Conservation (phyloP, 1,140 invertebrate genomes). For the Hyphantria cunea region DNA sequence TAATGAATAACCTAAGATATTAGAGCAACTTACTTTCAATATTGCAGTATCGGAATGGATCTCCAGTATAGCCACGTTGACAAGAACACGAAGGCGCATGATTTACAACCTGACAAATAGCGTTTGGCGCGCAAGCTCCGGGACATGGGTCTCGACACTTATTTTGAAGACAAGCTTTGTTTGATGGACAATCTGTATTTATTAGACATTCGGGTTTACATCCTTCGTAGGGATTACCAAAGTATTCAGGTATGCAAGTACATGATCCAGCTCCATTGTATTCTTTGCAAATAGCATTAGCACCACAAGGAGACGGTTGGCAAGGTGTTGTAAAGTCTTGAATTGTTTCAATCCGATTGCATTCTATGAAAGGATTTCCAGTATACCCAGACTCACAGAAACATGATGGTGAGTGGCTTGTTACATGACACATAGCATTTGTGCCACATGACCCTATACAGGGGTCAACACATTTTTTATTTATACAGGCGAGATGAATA, state of each 20-base stretch:
- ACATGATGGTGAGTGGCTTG: slow-evolving; percentile 85
- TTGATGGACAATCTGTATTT: slow-evolving; percentile 86
- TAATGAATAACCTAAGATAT: slow-evolving; percentile 1
- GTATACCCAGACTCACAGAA: slow-evolving; percentile 83
- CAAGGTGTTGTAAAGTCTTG: slow-evolving; percentile 83
- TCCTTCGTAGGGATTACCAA: slow-evolving; percentile 88
- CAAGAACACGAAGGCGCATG: slow-evolving; percentile 90
- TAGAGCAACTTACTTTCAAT: slow-evolving; percentile 81
- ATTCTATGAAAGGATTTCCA: slow-evolving; percentile 84
- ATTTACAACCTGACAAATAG: slow-evolving; percentile 88
- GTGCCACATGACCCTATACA: slow-evolving; percentile 84
- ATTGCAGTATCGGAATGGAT: slow-evolving; percentile 86
- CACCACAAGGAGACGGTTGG: slow-evolving; percentile 89
- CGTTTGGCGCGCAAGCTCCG: slow-evolving; percentile 88
- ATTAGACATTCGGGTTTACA: slow-evolving; percentile 88
- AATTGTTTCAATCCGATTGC: slow-evolving; percentile 72
- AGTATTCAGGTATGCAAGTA: slow-evolving; percentile 87
- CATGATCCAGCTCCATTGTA: slow-evolving; percentile 89
- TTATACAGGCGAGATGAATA: slow-evolving; percentile 84
- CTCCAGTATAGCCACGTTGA: slow-evolving; percentile 86
- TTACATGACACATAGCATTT: slow-evolving; percentile 83
- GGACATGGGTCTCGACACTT: slow-evolving; percentile 89
- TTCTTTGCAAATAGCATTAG: slow-evolving; percentile 90
- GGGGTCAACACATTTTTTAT: slow-evolving; percentile 84
- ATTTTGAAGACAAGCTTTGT: slow-evolving; percentile 86